Base-by-base conservation (phyloP, 2,113 vertebrate genomes). In the Chiloscyllium plagiosum region DNA sequence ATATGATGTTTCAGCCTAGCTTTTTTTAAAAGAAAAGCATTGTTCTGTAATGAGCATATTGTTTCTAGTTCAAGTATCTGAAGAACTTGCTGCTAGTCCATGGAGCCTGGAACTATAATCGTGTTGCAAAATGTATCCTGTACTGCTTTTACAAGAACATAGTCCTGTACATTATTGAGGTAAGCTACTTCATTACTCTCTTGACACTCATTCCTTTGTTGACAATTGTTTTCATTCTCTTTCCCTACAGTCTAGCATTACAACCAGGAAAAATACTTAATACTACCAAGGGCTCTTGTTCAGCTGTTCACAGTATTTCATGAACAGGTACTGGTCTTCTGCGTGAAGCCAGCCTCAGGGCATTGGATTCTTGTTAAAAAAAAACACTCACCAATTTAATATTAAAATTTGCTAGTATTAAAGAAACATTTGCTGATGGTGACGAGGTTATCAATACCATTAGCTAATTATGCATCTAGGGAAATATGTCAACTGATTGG, bases 81-180 rank as follows among this genome's bases (percentile, higher is more conserved):
- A 99, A 99, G 98, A 99, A 99, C 97, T 97, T 99, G 96, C 96
- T 99, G 97, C 98, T 99, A 96, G 99, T 99, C 96, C 99, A 99
- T 1, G 99, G 99, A 96, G 99, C 99, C 97, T 99, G 99, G 99
- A 99, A 99, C 97, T 99, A 99, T 95, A 99, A 99, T 98, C 98
- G 99, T 92, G 98, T 99, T 96, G 98, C 99, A 97, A 99, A 99
- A 97, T 99, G 99, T 97, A 99, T 99, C 97, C 97, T 99, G 56
- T 99, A 99, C 97, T 99, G 99, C 97, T 99, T 99, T 98, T 99
- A 99, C 98, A 99, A 99, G 97, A 99, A 99, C 96, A 99, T 99
- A 85, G 99, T 99, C 96, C 98, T 99, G 94, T 99, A 99, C 96
- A 99, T 99, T 96, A 99, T 99, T 0, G 99, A 99, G 99, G 99